Conservation (phyloP, 2,797 vertebrate genomes). For the Hyperoplus immaculatus region DNA sequence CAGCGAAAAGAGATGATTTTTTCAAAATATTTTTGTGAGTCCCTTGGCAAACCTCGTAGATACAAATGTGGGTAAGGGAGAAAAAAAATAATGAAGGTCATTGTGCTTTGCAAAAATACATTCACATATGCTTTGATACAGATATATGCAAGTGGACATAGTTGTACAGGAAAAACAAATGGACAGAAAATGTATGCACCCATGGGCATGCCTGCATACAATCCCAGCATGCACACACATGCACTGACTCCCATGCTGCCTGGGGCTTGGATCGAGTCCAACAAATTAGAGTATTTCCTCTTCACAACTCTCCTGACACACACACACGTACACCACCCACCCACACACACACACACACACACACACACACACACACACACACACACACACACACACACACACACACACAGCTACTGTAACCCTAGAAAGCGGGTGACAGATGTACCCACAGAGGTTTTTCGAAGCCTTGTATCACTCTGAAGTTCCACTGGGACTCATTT, state of each 20-base stretch:
- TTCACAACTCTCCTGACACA: background rate
- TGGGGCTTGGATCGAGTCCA: slow-evolving; percentile 24
- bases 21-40: background rate
- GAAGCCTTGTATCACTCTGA: slow-evolving; percentile 46
- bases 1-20: background rate
- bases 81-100: no score
- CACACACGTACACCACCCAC: background rate
- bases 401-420: slow-evolving; percentile 7
- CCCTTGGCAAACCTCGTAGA: background rate
- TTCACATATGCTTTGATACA: background rate
- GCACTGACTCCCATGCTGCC: slow-evolving; percentile 24
- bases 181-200: background rate
- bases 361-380: slow-evolving; percentile 11
- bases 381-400: slow-evolving; percentile 17
- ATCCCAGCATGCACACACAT: slow-evolving; percentile 31
- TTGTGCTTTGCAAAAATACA: background rate
- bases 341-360: background rate
- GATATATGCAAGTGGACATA: background rate
- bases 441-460: slow-evolving; percentile 31
- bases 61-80: background rate
- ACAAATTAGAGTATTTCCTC: slow-evolving; percentile 24
- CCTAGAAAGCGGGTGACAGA: slow-evolving; percentile 38
- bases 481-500: slow-evolving; percentile 52
- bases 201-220: background rate
- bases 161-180: background rate